phyloP scores from a whole-genome alignment of 2,888 invertebrate genomes.

The Itoplectis maculator region DNA sequence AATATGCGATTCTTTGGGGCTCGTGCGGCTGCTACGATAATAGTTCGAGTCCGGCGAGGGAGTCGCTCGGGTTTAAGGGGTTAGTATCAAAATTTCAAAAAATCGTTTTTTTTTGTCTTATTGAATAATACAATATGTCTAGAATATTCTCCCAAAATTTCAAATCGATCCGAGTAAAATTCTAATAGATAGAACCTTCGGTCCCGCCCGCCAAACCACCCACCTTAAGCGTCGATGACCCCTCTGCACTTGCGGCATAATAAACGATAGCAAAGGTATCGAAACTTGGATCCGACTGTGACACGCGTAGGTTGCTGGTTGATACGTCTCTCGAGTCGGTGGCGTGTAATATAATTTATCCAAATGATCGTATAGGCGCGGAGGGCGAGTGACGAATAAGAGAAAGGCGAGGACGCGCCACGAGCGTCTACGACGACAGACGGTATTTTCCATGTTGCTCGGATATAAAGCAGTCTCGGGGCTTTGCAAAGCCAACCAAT shows the following conservation, averaged over 20 bases:
- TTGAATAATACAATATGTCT: no score
- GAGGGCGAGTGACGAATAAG: constrained; percentile 15
- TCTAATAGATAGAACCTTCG: no score
- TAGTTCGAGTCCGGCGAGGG: constrained; percentile 54
- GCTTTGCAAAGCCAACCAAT: constrained; percentile 75
- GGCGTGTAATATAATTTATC: constrained; percentile 45
- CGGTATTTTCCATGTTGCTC: constrained; percentile 22
- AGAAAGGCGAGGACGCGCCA: constrained; percentile 37
- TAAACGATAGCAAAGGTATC: neutral
- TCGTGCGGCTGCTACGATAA: constrained; percentile 56
- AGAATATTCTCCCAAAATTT: no score
- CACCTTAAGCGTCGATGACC: no score
- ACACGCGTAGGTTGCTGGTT: no score
- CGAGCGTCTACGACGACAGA: constrained; percentile 31
- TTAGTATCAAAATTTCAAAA: neutral
- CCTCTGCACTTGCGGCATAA: no score
- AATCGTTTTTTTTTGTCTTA: neutral
- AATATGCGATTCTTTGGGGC: constrained; percentile 47
- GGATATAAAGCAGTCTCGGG: constrained; percentile 65
- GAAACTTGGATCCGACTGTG: no score
- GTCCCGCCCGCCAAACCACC: no score
- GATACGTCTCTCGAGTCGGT: neutral
- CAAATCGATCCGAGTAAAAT: no score
- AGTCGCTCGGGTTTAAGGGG: neutral
- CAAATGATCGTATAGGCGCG: constrained; percentile 57